phyloP scores from a whole-genome alignment of 1,140 invertebrate species.

The Paralvinella palmiformis region DNA sequence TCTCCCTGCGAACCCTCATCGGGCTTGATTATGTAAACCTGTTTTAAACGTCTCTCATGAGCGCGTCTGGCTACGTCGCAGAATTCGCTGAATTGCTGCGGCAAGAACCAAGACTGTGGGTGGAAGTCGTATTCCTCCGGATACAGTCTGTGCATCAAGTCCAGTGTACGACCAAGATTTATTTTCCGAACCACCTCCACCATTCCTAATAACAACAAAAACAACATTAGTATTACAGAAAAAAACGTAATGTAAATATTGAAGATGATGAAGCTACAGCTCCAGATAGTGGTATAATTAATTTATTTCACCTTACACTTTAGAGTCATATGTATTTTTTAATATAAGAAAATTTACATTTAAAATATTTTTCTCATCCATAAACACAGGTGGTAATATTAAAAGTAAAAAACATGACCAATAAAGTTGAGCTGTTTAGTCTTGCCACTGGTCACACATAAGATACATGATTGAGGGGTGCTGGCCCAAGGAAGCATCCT shows the following conservation, averaged over 20 bases:
- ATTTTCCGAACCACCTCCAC: constrained; percentile 52
- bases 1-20: constrained; percentile 54
- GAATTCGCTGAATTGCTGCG: constrained; percentile 50
- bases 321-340: neutral
- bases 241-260: neutral
- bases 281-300: neutral
- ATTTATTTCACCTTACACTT: neutral
- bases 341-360: neutral
- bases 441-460: no score
- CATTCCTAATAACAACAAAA: constrained; percentile 43
- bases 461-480: no score
- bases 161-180: constrained; percentile 49
- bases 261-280: neutral
- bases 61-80: constrained; percentile 26
- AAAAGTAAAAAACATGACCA: no score
- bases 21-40: constrained; percentile 54
- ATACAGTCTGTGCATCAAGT: constrained; percentile 51
- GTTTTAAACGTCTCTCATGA: constrained; percentile 16
- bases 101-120: constrained; percentile 53
- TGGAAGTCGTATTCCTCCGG: constrained; percentile 53
- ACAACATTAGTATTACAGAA: neutral
- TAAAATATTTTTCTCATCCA: neutral
- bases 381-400: neutral
- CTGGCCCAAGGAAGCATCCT: no score
- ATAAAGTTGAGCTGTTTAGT: no score